Evolutionary conservation across 2,888 invertebrate species (phyloP), one percentile per base, ranked within the genome.

Genomic region (Drosophila acutilabella): DNA sequence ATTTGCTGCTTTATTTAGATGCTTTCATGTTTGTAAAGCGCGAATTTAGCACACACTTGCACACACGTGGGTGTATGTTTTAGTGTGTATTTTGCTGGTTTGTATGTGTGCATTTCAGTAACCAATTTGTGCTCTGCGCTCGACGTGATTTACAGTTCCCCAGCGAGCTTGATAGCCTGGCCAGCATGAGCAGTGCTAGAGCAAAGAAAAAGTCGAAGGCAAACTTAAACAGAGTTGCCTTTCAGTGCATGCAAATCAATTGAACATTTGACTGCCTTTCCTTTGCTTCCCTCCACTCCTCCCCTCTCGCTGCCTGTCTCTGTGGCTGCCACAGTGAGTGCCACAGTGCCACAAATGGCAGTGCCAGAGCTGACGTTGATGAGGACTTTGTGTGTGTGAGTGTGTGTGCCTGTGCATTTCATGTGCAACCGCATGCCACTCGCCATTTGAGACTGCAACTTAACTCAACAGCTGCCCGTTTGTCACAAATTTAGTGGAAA

Each of bases 91-190:
- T 30, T 42, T 70, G 60, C 52, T 42, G 54, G 54, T 13, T 36
- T 52, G 51, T 64, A 62, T 76, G 67, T 75, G 69, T 75, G 60
- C 78, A 72, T 83, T 82, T 60, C 68, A 69, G 64, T 82, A 76
- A 86, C 78, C 83, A 83, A 83, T 85, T 88, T 85, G 82, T 71
- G 76, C 85, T 78, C 69, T 77, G 82, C 67, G 70, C 76, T 72
- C 73, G 78, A 70, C 82, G 82, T 85, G 85, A 85, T 87, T 85
- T 85, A 85, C 88, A 77, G 80, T 84, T 84, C 88, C 88, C 85
- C 71, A 64, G 78, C 73, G 88, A 78, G 70, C 64, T 65, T 75
- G 72, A 78, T 72, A 78, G 78, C 44, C 38, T 14, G 47, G 54
- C 53, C 38, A 44, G 18, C 42, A 56, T n/a, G 36, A 38, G 40